Evolutionary conservation across 2,888 invertebrate genomes (phyloP), one percentile per base, ranked within the genome.

Genomic region (Carterocephalus palaemon): DNA sequence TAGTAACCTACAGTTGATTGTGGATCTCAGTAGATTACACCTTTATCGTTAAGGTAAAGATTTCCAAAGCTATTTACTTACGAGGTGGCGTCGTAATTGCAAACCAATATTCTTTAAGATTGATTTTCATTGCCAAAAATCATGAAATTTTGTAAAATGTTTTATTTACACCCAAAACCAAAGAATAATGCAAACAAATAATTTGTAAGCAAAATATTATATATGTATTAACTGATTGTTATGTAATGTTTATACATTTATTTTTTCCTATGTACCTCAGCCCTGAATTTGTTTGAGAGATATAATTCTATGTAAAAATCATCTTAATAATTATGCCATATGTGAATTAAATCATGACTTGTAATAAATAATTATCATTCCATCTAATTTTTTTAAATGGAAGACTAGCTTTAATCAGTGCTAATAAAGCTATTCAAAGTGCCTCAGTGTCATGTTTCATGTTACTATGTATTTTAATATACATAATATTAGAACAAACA

Each of bases 1-100:
- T 75, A 81, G 81, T 83, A 83, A 83, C 69, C 75, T 81, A 76
- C 80, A 82, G 71, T 70, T 82, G 85, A 82, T 82, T 86, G 84
- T 83, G 76, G 83, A 84, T 84, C 84, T 85, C 85, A 84, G 68
- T 81, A 81, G 77, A 63, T 71, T 57, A 58, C 55, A 59, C 50
- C 54, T 56, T 54, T 71, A 71, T 74, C 22, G 24, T 41, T 33
- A 32, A 71, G 68, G 62, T 56, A 79, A 75, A 59, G 60, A 65
- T 70, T 70, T 68, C 70, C 67, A 65, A 63, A 62, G 76, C 78
- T 78, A 64, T 13, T 45, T 37, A 61, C 56, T 59, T 61, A n/a
- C n/a, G n/a, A n/a, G n/a, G n/a, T n/a, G n/a, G n/a, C n/a, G n/a
- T n/a, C n/a, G n/a, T n/a, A n/a, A n/a, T 58, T 62, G 55, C 57